Conservation (phyloP, 2,888 invertebrate genomes). For the Campoplex capitator region DNA sequence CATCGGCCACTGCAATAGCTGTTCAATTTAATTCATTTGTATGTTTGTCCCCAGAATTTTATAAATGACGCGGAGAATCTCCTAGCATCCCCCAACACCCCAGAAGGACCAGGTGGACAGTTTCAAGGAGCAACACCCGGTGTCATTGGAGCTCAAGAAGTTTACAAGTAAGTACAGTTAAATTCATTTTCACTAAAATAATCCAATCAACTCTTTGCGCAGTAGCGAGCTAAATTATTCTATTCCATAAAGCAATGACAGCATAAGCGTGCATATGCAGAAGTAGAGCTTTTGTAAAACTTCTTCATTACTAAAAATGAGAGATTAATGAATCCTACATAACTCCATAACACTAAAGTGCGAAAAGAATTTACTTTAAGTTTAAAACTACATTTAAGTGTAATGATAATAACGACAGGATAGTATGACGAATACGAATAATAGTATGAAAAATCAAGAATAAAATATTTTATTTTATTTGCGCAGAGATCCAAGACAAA, state of each 20-base stretch:
- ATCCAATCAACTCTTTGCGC: too few relatives aligned
- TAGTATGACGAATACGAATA: not conserved
- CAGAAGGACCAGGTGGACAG: slow-evolving; percentile 86
- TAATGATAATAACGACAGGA: not conserved
- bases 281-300: too few relatives aligned
- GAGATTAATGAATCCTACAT: too few relatives aligned
- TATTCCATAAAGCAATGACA: too few relatives aligned
- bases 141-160: slow-evolving; percentile 99
- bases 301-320: too few relatives aligned
- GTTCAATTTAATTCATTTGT: not conserved
- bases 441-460: not conserved
- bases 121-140: slow-evolving; percentile 92
- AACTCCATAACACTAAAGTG: too few relatives aligned
- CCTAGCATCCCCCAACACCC: slow-evolving; percentile 91
- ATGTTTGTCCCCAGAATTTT: slow-evolving; percentile 87
- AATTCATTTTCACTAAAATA: not conserved
- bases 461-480: not conserved
- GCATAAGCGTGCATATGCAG: too few relatives aligned
- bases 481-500: slow-evolving; percentile 93
- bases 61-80: slow-evolving; percentile 92
- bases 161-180: slow-evolving; percentile 90
- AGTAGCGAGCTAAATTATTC: too few relatives aligned
- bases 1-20: not conserved
- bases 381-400: too few relatives aligned
- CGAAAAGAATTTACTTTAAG: too few relatives aligned